Base-by-base conservation (phyloP, 2,797 vertebrate genomes). In the Chloroceryle inda region DNA sequence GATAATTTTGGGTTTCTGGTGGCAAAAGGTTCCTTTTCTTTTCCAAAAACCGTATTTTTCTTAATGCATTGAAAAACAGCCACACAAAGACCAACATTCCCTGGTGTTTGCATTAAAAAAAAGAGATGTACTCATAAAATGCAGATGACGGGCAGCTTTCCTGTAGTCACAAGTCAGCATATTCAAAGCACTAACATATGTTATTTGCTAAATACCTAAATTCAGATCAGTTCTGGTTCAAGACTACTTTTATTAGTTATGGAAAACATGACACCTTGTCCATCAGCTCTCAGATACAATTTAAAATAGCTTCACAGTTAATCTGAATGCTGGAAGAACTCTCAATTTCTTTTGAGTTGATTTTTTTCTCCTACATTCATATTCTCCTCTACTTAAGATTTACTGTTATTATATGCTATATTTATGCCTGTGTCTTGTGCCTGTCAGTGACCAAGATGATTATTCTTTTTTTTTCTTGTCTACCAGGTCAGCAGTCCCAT, bases 1-100 rank as follows among this genome's bases (percentile, higher is more conserved):
- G 86, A 91, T 85, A 94, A 91, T 95, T 92, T 71, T 23, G 78
- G 71, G 67, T 85, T 94, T 95, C 81, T 96, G 61, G 91, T 74
- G 74, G 90, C 71, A 95, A 94, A 93, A 85, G 4, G 0, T 82
- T 91, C 31, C 31, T 94, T 89, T 85, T 56, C 47, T 82, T 68
- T 58, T 49, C 10, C 11, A 61, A 45, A 63, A 73, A 87, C 44
- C 44, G 27, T 74, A 40, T 85, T 89, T 95, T 93, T 88, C 62
- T 84, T 86, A 73, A 62, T 19, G n/a, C 37, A 68, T 72, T 85
- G 75, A 89, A 96, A 96, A 69, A 8, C 55, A 95, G 53, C 35
- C 58, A 85, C 61, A 71, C 20, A 80, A 89, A 96, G 66, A 50
- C 42, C 73, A 91, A 83, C 82, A 85, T 89, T 88, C 66, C 53